phyloP scores from a whole-genome alignment of 2,797 vertebrate species.

The Dallia pectoralis region DNA sequence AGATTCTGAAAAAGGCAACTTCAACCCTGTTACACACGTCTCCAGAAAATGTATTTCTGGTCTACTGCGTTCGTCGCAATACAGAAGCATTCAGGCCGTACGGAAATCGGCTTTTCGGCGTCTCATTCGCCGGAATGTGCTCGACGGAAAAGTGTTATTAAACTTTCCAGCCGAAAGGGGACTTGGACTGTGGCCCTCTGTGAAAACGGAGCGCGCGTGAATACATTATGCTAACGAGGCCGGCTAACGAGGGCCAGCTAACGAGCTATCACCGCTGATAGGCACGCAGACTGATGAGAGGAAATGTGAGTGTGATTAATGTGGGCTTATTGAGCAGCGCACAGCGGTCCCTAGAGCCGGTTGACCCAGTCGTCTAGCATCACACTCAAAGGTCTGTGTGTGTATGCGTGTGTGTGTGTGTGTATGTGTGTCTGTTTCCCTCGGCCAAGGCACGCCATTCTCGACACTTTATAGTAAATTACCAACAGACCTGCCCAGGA shows the following conservation, averaged over 20 bases:
- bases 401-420: neutral
- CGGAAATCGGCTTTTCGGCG: neutral
- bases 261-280: constrained; percentile 64
- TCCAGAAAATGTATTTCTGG: neutral
- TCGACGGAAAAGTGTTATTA: constrained; percentile 10
- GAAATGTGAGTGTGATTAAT: constrained; percentile 73
- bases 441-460: neutral
- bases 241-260: constrained; percentile 71
- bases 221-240: constrained; percentile 73
- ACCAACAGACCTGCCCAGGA: constrained; percentile 51
- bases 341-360: constrained; percentile 63
- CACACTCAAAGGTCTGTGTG: constrained; percentile 58
- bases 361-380: constrained; percentile 73
- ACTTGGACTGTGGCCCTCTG: constrained; percentile 58
- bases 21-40: no score
- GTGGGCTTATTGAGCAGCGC: constrained; percentile 70
- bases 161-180: constrained; percentile 30
- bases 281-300: constrained; percentile 63
- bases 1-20: no score
- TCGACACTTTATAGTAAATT: constrained; percentile 56
- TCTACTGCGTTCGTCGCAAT: neutral
- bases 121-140: neutral
- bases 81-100: neutral
- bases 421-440: neutral
- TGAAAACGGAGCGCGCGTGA: constrained; percentile 62